Base-by-base conservation (phyloP, 2,113 vertebrate species). In the Mesocricetus auratus region DNA sequence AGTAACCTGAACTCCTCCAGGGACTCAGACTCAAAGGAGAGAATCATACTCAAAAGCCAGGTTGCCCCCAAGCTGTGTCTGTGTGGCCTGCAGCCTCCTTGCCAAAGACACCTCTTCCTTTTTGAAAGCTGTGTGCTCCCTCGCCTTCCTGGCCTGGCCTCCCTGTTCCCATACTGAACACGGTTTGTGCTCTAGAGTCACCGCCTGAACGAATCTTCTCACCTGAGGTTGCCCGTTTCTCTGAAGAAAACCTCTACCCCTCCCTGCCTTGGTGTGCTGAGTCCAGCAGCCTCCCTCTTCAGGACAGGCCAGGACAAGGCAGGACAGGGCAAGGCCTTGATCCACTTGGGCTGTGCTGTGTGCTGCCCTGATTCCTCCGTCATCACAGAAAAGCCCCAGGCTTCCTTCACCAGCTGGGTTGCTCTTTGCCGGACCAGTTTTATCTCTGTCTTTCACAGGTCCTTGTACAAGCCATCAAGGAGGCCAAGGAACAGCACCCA, bases 401-500 rank as follows among this genome's bases (percentile, higher is more conserved):
- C 58, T 88, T 1, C 17, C 64, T 45, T 82, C 33, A 13, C 64
- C 50, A 58, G 7, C 66, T 68, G 12, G 22, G 26, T 42, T 83
- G 29, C 60, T 58, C 24, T 68, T 47, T 29, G 12, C n/a, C 92
- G 96, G 90, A 97, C 0, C 0, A 2, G 21, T 2, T 3, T 0
- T 90, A 29, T 42, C 56, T 89, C 74, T 94, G 53, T 96, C 88
- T 64, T 58, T 77, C 74, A 0, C 98, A 99, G 99, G 99, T 99
- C 97, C 98, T 99, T 6, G 99, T 99, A 0, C 99, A 99, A 98
- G 99, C 99, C 5, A 99, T 99, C 90, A 99, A 99, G 96, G 99
- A 99, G 60, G 99, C 99, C 0, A 99, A 99, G 98, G 99, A 99
- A 93, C 99, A 99, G 98, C 99, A 99, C 95, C 99, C 99, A 0